These are phyloP conservation scores for Macroramphosus scolopax DNA, from an alignment of 2,797 vertebrate genomes.

Conservation along the genomic window DNA sequence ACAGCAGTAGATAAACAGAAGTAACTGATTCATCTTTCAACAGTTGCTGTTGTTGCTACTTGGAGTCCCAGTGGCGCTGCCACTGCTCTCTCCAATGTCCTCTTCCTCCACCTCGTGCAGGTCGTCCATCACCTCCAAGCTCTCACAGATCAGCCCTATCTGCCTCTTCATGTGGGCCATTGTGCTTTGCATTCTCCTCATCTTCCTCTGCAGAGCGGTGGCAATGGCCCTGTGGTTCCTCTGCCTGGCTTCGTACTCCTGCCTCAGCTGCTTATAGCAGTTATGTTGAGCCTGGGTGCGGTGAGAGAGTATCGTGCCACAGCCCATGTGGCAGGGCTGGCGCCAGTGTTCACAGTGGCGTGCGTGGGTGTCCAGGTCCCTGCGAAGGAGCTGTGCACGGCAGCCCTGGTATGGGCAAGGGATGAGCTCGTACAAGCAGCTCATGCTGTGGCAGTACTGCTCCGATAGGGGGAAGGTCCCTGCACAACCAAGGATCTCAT, in stretches of 20 bases:
- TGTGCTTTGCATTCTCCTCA: constrained; percentile 77
- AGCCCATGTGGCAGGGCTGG: constrained; percentile 80
- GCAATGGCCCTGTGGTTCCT: constrained; percentile 72
- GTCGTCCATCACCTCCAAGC: constrained; percentile 75
- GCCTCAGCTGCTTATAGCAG: constrained; percentile 79
- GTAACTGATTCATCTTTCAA: constrained; percentile 27
- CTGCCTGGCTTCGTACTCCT: constrained; percentile 72
- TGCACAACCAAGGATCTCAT: constrained; percentile 79
- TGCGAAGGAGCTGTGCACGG: constrained; percentile 70
- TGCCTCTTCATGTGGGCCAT: constrained; percentile 78
- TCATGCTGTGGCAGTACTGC: constrained; percentile 77
- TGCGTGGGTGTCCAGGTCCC: constrained; percentile 75
- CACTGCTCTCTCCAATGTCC: constrained; percentile 57
- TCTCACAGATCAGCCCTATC: constrained; percentile 78
- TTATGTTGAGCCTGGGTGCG: constrained; percentile 73
- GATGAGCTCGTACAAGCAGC: constrained; percentile 75
- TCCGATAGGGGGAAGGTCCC: constrained; percentile 79
- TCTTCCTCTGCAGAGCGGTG: constrained; percentile 71
- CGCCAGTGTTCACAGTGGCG: constrained; percentile 76
- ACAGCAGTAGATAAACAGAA: constrained; percentile 36
- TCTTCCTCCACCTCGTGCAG: constrained; percentile 70
- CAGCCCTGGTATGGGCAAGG: constrained; percentile 82
- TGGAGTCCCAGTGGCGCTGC: constrained; percentile 44
- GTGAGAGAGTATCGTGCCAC: constrained; percentile 75
- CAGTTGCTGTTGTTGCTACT: constrained; percentile 53